Evolutionary conservation across 2,113 vertebrate genomes (phyloP), one percentile per base, ranked within the genome.

Genomic region (Erpornis zantholeuca): DNA sequence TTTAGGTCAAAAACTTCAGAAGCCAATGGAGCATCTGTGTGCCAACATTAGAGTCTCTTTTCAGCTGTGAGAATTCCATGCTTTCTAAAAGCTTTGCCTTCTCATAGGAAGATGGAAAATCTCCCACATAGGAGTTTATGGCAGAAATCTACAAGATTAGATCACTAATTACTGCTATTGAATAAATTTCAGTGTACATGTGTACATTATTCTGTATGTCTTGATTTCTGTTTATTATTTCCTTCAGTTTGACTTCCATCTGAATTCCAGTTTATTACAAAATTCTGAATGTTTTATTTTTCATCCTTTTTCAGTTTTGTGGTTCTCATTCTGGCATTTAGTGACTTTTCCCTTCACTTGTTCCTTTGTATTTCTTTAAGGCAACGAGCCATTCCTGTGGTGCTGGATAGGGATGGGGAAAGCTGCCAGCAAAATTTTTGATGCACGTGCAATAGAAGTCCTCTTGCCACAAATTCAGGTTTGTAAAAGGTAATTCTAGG

Each of bases 1-100:
- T 95, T 91, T 83, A 91, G 78, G 94, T 86, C 87, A 93, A 94
- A 81, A 95, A 42, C 56, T 92, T 61, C 90, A 78, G 91, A 86
- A 91, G 68, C 76, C 66, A 94, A 36, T 68, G 84, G 47, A 92
- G 77, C 44, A 89, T 82, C 66, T 77, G 15, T 81, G 65, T 92
- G 78, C 87, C 88, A 96, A 69, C 86, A 92, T 38, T 82, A 52
- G 92, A 94, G 65, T 27, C 42, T 79, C 59, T 88, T 86, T 81
- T 93, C 69, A 89, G 82, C 81, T 89, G 75, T 83, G 75, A 84
- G 66, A 87, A 86, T 75, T 73, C 84, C 63, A 53, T 5, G 7
- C 40, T 92, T 92, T 94, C 72, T 87, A 66, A 94, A 96, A 97
- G 69, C 68, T 22, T 83, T 66, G 61, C 47, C 65, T 94, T 93